These are phyloP conservation scores for Tragulus kanchil DNA, from an alignment of 2,113 vertebrate species.

Conservation along the genomic window DNA sequence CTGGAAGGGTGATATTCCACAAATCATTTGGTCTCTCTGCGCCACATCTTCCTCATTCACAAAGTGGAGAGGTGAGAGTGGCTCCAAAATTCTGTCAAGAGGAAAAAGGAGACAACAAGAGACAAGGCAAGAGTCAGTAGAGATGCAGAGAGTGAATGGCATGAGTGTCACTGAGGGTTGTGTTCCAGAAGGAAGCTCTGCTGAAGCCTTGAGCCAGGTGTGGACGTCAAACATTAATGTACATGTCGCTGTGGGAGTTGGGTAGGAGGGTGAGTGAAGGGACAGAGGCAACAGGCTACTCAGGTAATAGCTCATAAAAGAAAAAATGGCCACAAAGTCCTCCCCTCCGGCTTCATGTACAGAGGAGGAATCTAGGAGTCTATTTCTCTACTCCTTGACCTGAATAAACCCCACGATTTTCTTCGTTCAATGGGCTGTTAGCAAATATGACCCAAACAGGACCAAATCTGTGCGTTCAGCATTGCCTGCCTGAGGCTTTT, in stretches of 20 bases:
- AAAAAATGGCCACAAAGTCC: background rate
- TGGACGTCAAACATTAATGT: background rate
- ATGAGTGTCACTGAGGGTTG: fast-evolving
- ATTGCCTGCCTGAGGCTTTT: background rate
- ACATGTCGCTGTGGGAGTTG: background rate
- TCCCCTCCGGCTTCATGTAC: background rate
- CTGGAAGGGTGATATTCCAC: background rate
- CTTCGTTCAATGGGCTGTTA: background rate
- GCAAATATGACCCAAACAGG: background rate
- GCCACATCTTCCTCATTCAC: background rate
- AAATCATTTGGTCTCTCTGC: background rate
- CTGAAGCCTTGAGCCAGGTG: background rate
- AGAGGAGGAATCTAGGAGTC: background rate
- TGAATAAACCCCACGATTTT: background rate
- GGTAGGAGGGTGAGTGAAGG: too few relatives aligned
- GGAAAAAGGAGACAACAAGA: background rate
- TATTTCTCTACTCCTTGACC: background rate
- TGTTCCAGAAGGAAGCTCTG: background rate
- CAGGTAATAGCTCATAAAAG: background rate
- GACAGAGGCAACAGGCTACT: background rate
- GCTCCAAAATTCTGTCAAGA: background rate
- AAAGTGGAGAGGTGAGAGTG: background rate
- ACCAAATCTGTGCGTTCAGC: background rate
- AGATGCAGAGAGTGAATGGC: background rate
- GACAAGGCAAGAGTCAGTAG: background rate